Base-by-base conservation (phyloP, 2,113 vertebrate genomes). In the Nestor notabilis region DNA sequence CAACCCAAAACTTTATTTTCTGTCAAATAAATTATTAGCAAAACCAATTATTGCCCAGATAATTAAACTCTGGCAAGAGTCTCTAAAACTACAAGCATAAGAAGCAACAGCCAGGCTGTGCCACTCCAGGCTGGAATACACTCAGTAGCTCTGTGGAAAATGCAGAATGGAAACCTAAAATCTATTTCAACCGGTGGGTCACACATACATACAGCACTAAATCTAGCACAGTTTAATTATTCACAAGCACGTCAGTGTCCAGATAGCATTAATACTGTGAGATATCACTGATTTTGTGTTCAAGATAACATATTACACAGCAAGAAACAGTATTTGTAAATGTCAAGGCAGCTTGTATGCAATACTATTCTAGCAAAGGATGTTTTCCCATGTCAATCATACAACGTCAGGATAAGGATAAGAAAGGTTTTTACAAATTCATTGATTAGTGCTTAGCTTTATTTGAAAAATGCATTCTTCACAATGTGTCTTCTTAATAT, bases 381-480 rank as follows among this genome's bases (percentile, higher is more conserved):
- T 77, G 21, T n/a, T 70, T 28, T 64, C 39, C 65, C 27, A 25
- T 44, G 75, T 64, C 81, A 52, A 20, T 80, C 72, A 82, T 7
- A 63, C 13, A 56, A 80, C 47, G 72, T 80, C 35, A 41, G 89
- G 84, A 58, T 41, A 74, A 70, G 29, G 53, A 27, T 49, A 39
- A 53, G 11, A 37, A 95, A 97, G 50, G 52, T 63, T 87, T 87
- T 83, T 65, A 89, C 47, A 49, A 68, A 68, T 89, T 80, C 93
- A 94, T 96, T 97, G 94, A 97, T 98, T 95, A 96, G 92, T 84
- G 77, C 89, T 93, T 33, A 37, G 46, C 64, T 92, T 78, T 85
- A 85, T 83, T 95, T 93, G 86, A 79, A 61, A 56, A 86, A 89
- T 50, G 50, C 56, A 88, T 81, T 79, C 27, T 53, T 94, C 93